Conservation (phyloP, 2,113 vertebrate species). For the Mirounga angustirostris region DNA sequence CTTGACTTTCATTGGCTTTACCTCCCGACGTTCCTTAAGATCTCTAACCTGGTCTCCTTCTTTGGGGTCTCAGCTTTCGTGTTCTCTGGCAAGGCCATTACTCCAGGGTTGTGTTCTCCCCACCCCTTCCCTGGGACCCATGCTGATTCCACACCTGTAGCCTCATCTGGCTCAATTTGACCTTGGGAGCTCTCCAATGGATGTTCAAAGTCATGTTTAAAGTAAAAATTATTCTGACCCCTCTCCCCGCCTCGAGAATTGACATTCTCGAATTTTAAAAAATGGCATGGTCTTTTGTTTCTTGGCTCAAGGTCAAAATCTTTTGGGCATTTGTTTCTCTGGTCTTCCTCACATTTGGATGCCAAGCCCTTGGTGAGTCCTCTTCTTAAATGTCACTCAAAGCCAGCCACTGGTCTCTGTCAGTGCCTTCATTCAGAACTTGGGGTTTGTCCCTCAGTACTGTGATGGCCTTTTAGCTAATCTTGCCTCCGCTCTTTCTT, state of each 20-base stretch:
- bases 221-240: not conserved
- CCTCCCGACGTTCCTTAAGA: rapidly evolving
- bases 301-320: not conserved
- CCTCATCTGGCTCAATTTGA: not conserved
- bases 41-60: too few relatives aligned
- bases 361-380: too few relatives aligned
- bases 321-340: not conserved
- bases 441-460: not conserved
- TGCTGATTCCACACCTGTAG: not conserved
- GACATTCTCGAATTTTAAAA: not conserved
- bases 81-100: not conserved
- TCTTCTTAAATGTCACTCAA: too few relatives aligned
- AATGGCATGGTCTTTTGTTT: not conserved
- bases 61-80: not conserved
- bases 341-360: not conserved
- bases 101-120: not conserved
- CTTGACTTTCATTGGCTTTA: not conserved
- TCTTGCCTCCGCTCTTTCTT: not conserved
- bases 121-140: not conserved
- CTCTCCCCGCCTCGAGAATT: not conserved
- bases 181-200: not conserved
- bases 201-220: not conserved
- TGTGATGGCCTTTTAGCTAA: too few relatives aligned
- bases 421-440: not conserved
- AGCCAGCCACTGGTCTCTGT: not conserved